phyloP scores from a whole-genome alignment of 2,888 invertebrate species.

The Troilus luridus region DNA sequence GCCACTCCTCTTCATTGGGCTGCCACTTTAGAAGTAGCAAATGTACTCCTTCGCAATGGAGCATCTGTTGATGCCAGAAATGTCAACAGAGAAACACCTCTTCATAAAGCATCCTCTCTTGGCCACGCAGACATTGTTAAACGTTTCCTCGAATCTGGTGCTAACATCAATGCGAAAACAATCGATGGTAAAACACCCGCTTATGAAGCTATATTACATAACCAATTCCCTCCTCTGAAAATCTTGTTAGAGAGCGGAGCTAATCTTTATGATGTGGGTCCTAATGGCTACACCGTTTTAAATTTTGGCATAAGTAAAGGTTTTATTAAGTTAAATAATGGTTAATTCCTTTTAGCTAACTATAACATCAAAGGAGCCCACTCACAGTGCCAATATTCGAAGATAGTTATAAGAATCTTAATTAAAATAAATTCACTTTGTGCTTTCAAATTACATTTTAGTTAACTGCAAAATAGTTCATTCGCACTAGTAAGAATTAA shows the following conservation, averaged over 20 bases:
- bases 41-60: neutral
- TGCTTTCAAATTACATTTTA: no score
- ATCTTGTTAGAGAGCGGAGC: neutral
- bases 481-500: no score
- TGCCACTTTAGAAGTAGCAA: neutral
- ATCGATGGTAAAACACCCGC: neutral
- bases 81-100: neutral
- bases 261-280: neutral
- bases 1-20: neutral
- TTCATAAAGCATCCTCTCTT: neutral
- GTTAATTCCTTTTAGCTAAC: neutral
- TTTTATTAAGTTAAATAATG: no score
- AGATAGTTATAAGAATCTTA: neutral
- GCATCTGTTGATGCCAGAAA: neutral
- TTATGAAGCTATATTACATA: neutral
- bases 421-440: neutral
- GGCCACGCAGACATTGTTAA: neutral
- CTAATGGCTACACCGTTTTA: neutral
- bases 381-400: neutral
- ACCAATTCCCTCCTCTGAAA: neutral
- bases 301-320: conserved; percentile 4
- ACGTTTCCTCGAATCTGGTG: neutral
- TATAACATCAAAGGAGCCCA: neutral
- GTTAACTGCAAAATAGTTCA: no score
- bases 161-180: neutral